Evolutionary conservation across 2,113 vertebrate species (phyloP).

Genomic region (Acanthisitta chloris): DNA sequence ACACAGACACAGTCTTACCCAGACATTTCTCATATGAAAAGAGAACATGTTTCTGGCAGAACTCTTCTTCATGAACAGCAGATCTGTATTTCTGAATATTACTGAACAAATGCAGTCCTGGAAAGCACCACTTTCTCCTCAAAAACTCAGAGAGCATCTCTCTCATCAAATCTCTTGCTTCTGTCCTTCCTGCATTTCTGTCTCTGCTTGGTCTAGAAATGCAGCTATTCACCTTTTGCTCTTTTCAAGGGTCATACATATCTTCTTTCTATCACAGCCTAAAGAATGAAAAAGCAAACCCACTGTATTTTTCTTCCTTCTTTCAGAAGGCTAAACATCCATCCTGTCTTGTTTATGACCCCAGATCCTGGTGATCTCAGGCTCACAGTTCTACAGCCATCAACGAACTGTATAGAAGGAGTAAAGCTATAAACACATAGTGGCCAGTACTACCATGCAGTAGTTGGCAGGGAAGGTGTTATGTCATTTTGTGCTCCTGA

Average conservation of each 20-base stretch:
- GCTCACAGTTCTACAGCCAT: neutral
- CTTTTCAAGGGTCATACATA: neutral
- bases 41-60: neutral
- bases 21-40: neutral
- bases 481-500: neutral
- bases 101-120: neutral
- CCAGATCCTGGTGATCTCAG: neutral
- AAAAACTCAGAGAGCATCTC: neutral
- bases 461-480: neutral
- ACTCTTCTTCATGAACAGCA: neutral
- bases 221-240: neutral
- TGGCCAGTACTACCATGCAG: neutral
- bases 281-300: constrained; percentile 1
- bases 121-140: neutral
- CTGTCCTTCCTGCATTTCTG: neutral
- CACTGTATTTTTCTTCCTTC: neutral
- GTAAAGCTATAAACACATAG: neutral
- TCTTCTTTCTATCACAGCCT: neutral
- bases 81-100: neutral
- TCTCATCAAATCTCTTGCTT: neutral
- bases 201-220: neutral
- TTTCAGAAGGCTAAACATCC: too few relatives aligned
- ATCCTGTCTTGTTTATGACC: neutral
- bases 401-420: neutral
- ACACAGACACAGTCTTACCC: neutral